Percentiles rank a stretch among this genome's conserved stretches.
phyloP scores from a whole-genome alignment of 2,113 vertebrate species.

The Patagioenas fasciata region DNA sequence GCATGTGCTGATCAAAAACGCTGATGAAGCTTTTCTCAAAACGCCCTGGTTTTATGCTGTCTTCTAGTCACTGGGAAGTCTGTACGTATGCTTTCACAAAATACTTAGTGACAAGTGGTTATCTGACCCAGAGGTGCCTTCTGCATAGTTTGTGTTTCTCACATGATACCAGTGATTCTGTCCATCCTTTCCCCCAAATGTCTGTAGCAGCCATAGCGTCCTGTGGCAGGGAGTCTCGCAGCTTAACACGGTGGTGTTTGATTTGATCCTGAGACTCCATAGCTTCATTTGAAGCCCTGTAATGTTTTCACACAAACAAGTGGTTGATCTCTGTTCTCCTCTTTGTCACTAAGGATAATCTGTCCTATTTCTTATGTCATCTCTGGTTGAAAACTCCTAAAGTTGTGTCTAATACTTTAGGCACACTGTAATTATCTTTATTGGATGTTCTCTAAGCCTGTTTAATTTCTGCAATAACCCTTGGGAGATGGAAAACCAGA shows the following conservation, averaged over 20 bases:
- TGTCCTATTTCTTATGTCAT: neutral
- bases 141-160: neutral
- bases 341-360: neutral
- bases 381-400: neutral
- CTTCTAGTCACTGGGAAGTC: neutral
- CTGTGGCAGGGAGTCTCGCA: neutral
- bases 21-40: neutral
- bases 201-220: neutral
- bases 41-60: neutral
- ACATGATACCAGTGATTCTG: neutral
- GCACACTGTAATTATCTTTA: neutral
- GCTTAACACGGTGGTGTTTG: neutral
- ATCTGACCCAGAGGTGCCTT: neutral
- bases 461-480: neutral
- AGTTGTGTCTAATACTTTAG: neutral
- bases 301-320: neutral
- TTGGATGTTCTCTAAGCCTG: neutral
- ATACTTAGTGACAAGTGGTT: neutral
- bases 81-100: neutral
- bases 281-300: neutral
- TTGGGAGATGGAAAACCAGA: neutral
- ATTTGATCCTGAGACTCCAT: neutral
- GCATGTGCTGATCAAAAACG: neutral
- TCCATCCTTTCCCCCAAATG: neutral
- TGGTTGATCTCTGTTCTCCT: neutral